Evolutionary conservation across 1,140 invertebrate species (phyloP).

Genomic region (Anastrepha obliqua): DNA sequence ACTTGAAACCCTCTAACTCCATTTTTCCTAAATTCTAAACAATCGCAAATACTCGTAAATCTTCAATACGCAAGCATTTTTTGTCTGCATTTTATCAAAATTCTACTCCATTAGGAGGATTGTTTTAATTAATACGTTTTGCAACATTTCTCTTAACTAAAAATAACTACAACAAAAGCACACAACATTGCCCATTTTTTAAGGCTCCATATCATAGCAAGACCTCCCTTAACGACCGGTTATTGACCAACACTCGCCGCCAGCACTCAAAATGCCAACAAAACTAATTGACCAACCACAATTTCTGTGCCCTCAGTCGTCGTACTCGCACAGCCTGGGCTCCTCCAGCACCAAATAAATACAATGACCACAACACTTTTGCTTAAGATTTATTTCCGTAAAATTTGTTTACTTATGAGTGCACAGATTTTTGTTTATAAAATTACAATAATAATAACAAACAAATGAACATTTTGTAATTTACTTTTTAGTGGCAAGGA

Average conservation of each 20-base stretch:
- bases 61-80: neutral
- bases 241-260: neutral
- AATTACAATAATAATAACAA: neutral
- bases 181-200: neutral
- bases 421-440: constrained; percentile 50
- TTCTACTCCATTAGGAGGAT: constrained; percentile 47
- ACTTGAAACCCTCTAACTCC: neutral
- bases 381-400: constrained; percentile 45
- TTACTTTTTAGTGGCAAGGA: neutral
- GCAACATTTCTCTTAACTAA: neutral
- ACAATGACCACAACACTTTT: constrained; percentile 35
- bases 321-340: neutral
- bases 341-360: neutral
- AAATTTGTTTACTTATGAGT: constrained; percentile 51
- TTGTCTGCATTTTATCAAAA: constrained; percentile 18
- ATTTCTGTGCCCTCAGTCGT: neutral
- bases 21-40: constrained; percentile 5
- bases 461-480: neutral
- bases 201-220: neutral
- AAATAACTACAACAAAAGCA: neutral
- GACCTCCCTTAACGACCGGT: neutral
- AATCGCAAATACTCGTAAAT: neutral
- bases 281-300: constrained; percentile 49
- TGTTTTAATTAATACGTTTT: constrained; percentile 52
- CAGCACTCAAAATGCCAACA: constrained; percentile 23